Conservation (phyloP, 2,113 vertebrate species). For the Orcinus orca region DNA sequence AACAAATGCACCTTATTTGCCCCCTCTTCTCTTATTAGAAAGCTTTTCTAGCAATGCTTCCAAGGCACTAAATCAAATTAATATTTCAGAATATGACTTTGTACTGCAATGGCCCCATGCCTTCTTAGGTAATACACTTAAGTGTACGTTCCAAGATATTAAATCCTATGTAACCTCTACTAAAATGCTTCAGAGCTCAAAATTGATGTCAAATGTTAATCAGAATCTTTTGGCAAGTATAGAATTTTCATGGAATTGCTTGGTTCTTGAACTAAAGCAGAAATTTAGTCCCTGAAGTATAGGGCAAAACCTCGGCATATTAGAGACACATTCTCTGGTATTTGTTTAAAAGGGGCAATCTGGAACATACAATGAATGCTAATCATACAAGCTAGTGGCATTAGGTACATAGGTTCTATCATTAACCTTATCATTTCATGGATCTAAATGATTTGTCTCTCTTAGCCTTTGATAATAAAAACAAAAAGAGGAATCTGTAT, state of each 20-base stretch:
- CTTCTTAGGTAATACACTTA: slow-evolving; percentile 61
- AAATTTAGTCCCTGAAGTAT: background rate
- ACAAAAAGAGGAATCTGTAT: background rate
- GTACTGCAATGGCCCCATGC: background rate
- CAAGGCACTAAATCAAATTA: slow-evolving; percentile 64
- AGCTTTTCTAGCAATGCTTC: slow-evolving; percentile 19
- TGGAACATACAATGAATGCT: background rate
- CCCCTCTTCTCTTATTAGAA: background rate
- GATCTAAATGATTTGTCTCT: slow-evolving; percentile 43
- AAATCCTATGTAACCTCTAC: slow-evolving; percentile 53
- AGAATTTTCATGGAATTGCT: slow-evolving; percentile 62
- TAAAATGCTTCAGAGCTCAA: slow-evolving; percentile 50
- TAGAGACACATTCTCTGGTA: background rate
- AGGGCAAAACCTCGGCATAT: slow-evolving; percentile 37
- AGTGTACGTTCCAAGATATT: slow-evolving; percentile 57
- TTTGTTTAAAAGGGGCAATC: slow-evolving; percentile 53
- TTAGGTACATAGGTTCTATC: background rate
- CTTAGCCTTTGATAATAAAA: slow-evolving; percentile 27
- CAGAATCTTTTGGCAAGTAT: slow-evolving; percentile 54
- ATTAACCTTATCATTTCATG: slow-evolving; percentile 48
- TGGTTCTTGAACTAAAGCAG: slow-evolving; percentile 52
- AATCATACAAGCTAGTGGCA: background rate
- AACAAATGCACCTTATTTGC: slow-evolving; percentile 12
- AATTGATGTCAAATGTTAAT: slow-evolving; percentile 70
- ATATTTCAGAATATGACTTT: slow-evolving; percentile 44